Evolutionary conservation across 2,888 invertebrate species (phyloP).

Genomic region (Drosophila planitibia): DNA sequence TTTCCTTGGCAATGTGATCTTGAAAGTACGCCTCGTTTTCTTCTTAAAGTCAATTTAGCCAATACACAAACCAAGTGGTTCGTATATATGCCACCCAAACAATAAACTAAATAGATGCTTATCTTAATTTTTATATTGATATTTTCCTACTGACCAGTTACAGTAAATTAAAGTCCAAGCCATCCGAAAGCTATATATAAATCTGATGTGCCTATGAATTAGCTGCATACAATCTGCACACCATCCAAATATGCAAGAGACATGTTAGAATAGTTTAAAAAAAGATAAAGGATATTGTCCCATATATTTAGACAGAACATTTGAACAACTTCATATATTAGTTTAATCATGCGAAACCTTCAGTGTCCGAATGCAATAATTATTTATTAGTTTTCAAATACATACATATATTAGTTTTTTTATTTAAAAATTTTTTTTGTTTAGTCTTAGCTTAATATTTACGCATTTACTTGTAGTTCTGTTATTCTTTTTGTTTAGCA

Average conservation of each 20-base stretch:
- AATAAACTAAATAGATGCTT: background rate
- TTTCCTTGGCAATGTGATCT: background rate
- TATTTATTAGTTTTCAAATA: constrained; percentile 48
- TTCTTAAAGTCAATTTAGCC: background rate
- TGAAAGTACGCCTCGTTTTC: background rate
- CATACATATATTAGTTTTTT: constrained; percentile 42
- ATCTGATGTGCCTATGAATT: background rate
- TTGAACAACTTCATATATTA: constrained; percentile 3
- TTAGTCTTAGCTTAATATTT: constrained; percentile 59
- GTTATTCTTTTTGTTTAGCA: constrained; percentile 49
- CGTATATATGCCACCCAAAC: background rate
- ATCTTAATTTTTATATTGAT: background rate
- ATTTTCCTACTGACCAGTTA: background rate
- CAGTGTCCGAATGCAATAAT: constrained; percentile 31
- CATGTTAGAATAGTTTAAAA: background rate
- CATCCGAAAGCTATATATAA: background rate
- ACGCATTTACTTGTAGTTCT: constrained; percentile 54
- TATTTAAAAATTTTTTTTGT: constrained; percentile 12
- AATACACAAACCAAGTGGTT: background rate
- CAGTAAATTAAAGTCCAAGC: background rate
- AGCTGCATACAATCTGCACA: background rate
- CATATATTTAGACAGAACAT: background rate
- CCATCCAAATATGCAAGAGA: background rate
- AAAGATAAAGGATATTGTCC: background rate
- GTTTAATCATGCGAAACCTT: constrained; percentile 27